phyloP scores from a whole-genome alignment of 2,113 vertebrate species.

The Coturnix japonica region DNA sequence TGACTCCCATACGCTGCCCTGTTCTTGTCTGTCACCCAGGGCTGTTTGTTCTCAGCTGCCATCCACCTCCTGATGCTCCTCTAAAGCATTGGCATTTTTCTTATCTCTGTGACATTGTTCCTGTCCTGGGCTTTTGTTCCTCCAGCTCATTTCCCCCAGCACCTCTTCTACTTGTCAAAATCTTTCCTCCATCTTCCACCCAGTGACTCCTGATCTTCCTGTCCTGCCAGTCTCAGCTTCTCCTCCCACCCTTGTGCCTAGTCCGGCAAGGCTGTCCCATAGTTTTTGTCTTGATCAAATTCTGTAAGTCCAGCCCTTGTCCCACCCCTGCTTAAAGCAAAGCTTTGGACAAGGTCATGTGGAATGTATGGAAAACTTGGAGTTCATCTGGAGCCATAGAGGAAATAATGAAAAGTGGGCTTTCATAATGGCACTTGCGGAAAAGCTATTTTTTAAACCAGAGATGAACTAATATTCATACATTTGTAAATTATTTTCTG shows the following conservation, averaged over 20 bases:
- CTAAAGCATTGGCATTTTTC: background rate
- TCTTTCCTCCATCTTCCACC: background rate
- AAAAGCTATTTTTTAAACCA: background rate
- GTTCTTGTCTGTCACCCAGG: background rate
- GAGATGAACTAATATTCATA: background rate
- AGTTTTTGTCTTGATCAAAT: background rate
- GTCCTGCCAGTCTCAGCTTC: background rate
- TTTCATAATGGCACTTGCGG: background rate
- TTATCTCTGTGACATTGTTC: background rate
- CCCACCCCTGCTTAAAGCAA: background rate
- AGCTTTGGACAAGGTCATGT: background rate
- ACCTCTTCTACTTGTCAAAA: background rate
- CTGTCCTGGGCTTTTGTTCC: background rate
- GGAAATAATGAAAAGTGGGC: background rate
- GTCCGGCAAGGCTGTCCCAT: accelerated
- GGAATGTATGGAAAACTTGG: background rate
- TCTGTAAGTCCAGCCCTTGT: background rate
- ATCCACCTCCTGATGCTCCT: background rate
- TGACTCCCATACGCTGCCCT: background rate
- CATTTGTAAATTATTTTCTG: background rate
- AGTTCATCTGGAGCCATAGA: background rate
- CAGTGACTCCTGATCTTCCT: background rate
- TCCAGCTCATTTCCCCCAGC: background rate
- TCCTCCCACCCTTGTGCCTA: background rate
- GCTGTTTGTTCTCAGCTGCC: background rate